Evolutionary conservation across 1,140 invertebrate genomes (phyloP).

Genomic region (Conus ventricosus): DNA sequence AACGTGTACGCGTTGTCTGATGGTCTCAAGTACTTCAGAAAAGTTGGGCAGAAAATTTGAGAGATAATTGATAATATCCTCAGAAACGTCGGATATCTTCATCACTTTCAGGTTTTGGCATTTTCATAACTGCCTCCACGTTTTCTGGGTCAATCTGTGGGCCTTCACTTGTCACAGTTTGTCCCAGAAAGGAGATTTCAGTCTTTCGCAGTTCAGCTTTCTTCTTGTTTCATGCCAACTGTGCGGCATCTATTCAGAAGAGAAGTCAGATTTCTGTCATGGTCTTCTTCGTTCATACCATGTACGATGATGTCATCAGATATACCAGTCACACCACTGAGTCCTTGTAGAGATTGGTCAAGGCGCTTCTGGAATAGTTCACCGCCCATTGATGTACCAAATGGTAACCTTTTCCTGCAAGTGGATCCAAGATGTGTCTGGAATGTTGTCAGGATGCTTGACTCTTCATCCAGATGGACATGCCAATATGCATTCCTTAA

Average conservation of each 20-base stretch:
- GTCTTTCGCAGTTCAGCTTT: not conserved
- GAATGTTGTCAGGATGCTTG: too few relatives aligned
- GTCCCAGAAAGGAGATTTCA: not conserved
- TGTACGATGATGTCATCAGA: not conserved
- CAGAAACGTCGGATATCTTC: conserved; percentile 5
- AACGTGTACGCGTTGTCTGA: not conserved
- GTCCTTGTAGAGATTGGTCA: conserved; percentile 42
- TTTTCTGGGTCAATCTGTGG: conserved; percentile 25
- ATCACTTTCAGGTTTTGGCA: conserved; percentile 28
- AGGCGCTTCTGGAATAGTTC: conserved; percentile 30
- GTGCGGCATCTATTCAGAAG: conserved; percentile 26
- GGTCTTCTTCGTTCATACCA: not conserved
- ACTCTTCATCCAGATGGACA: too few relatives aligned
- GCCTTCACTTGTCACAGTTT: not conserved
- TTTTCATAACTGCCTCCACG: conserved; percentile 35
- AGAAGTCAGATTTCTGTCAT: conserved; percentile 43
- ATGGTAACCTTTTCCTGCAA: conserved; percentile 69
- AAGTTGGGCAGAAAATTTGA: conserved; percentile 37
- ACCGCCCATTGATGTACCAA: conserved; percentile 59
- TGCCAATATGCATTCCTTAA: too few relatives aligned
- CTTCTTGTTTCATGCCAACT: conserved; percentile 32
- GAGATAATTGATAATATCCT: conserved; percentile 18
- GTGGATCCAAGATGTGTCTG: too few relatives aligned
- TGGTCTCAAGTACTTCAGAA: not conserved
- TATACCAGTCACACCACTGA: conserved; percentile 41